phyloP scores from a whole-genome alignment of 2,113 vertebrate genomes.

The Larimichthys crocea region DNA sequence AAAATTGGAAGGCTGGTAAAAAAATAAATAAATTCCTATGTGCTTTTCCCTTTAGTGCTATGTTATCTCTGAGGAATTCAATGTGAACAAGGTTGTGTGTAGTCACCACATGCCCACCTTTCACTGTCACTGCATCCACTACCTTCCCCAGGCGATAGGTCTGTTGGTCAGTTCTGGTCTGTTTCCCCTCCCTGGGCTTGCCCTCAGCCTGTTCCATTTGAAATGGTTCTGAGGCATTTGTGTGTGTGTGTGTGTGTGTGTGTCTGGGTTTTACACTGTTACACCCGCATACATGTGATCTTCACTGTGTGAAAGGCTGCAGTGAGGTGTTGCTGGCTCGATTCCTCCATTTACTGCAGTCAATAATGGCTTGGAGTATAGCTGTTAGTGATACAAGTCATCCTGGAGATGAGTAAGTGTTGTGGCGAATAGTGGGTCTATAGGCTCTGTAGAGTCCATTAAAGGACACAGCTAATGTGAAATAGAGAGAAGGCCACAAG shows the following conservation, averaged over 20 bases:
- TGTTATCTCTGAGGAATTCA: conserved; percentile 32
- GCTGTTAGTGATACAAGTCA: conserved; percentile 6
- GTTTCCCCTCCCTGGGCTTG: conserved; percentile 30
- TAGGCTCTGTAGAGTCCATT: background rate
- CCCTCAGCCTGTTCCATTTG: conserved; percentile 17
- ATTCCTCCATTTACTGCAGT: conserved; percentile 29
- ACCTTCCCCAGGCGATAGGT: conserved; percentile 6
- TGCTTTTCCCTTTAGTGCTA: conserved; percentile 20
- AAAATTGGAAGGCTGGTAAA: conserved; percentile 1
- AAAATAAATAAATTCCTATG: background rate
- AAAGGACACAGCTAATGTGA: background rate
- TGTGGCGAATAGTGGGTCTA: background rate
- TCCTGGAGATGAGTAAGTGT: conserved; percentile 10
- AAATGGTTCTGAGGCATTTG: conserved; percentile 21
- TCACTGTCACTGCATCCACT: conserved; percentile 17
- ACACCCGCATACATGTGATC: conserved; percentile 21
- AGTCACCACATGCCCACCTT: conserved; percentile 29
- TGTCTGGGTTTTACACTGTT: conserved; percentile 6
- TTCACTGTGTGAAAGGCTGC: conserved; percentile 28
- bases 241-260: background rate
- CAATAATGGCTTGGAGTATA: conserved; percentile 10
- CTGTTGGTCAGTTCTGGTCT: conserved; percentile 26
- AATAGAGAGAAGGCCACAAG: conserved; percentile 12
- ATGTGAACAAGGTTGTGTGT: conserved; percentile 21
- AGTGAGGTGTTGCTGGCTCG: conserved; percentile 12